Percentiles rank a stretch among this genome's conserved stretches.
These are phyloP conservation scores for Limanda limanda DNA, from an alignment of 2,113 vertebrate genomes.

Conservation along the genomic window DNA sequence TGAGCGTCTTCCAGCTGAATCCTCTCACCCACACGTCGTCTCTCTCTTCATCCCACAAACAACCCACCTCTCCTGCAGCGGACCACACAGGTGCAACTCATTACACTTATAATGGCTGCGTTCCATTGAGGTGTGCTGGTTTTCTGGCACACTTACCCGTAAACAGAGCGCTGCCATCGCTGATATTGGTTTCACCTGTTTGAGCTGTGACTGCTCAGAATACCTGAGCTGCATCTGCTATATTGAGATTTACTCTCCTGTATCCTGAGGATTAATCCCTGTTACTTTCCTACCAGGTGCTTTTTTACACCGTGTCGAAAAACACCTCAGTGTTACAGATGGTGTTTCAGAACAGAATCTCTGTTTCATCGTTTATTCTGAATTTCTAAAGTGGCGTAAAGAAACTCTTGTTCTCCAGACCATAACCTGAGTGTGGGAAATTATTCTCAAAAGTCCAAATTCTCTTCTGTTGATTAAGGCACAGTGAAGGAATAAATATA, in stretches of 20 bases:
- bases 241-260: background rate
- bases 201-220: background rate
- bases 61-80: constrained; percentile 9
- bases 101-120: constrained; percentile 26
- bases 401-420: no score
- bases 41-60: constrained; percentile 15
- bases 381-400: no score
- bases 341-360: no score
- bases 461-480: no score
- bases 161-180: constrained; percentile 10
- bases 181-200: constrained; percentile 40
- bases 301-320: constrained; percentile 4
- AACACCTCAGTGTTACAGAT: background rate
- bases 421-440: no score
- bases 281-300: background rate
- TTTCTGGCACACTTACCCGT: constrained; percentile 27
- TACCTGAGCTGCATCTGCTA: constrained; percentile 11
- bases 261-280: constrained; percentile 4
- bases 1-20: constrained; percentile 37
- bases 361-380: no score
- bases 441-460: no score
- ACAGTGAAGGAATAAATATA: no score
- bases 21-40: constrained; percentile 6
- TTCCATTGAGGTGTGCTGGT: constrained; percentile 34
- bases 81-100: constrained; percentile 33